Base-by-base conservation (phyloP, 2,113 vertebrate genomes). In the Rynchops niger region DNA sequence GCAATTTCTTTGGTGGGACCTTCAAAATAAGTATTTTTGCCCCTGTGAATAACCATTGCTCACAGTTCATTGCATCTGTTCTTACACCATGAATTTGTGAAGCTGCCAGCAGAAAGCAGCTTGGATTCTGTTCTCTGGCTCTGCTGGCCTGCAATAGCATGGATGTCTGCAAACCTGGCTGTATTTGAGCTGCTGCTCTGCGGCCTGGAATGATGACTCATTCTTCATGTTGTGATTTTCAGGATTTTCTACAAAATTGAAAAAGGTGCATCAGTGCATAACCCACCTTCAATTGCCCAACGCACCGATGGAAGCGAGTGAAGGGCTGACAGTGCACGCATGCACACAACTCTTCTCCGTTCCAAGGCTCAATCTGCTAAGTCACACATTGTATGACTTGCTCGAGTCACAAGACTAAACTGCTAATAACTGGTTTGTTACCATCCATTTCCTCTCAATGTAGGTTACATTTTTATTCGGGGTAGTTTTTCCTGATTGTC, bases 1-100 rank as follows among this genome's bases (percentile, higher is more conserved):
- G 26, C 12, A 38, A 11, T 40, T 36, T 82, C 62, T 70, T 77
- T 26, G 4, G 25, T 34, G 34, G 12, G 18, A 76, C 36, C 12
- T 43, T 82, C 22, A 50, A 66, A 79, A 50, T 8, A 67, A 63
- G 15, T 56, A 32, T 1, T 29, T 38, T 80, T 58, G 13, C 23
- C 21, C 1, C 3, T 30, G 0, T 19, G 26, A 42, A 12, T 40
- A 67, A 69, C 18, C 27, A 4, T 9, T 12, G 4, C 36, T 29
- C 29, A 25, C 52, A 29, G 40, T 32, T 61, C 9, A 13, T 34
- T 72, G 40, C 45, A 66, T 47, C 38, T 81, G 62, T 49, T 63
- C 79, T 59, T 25, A 69, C 43, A 29, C 17, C 18, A 0, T 7
- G 50, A 36, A 21, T 79, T 29, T 90, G 53, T 59, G 38, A 55